Percentiles rank a stretch among this genome's conserved stretches.
These are phyloP conservation scores for chimpanzee (Pan troglodytes) DNA, from an alignment of 2,113 vertebrate species.

Conservation along the genomic window NHGRI_mPanTro3-v2.1_pri NC_072413.2:93908501-93909000, in stretches of 20 bases:
- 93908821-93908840: neutral
- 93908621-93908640: neutral
- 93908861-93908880: neutral
- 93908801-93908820: neutral
- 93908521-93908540: neutral
- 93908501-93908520: neutral
- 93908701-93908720: neutral
- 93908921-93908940: no score
- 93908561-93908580: neutral
- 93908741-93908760: rapidly evolving
- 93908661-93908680: no score
- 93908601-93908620: rapidly evolving
- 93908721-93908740: neutral
- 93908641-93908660: neutral
- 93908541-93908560: rapidly evolving
- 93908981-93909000: no score
- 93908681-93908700: rapidly evolving
- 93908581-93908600: rapidly evolving
- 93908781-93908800: neutral
- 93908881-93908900: neutral
- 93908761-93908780: rapidly evolving
- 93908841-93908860: neutral
- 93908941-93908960: no score
- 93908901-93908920: no score
- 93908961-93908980: no score